Conservation (phyloP, 1,140 invertebrate species). For the Atta cephalotes region DNA sequence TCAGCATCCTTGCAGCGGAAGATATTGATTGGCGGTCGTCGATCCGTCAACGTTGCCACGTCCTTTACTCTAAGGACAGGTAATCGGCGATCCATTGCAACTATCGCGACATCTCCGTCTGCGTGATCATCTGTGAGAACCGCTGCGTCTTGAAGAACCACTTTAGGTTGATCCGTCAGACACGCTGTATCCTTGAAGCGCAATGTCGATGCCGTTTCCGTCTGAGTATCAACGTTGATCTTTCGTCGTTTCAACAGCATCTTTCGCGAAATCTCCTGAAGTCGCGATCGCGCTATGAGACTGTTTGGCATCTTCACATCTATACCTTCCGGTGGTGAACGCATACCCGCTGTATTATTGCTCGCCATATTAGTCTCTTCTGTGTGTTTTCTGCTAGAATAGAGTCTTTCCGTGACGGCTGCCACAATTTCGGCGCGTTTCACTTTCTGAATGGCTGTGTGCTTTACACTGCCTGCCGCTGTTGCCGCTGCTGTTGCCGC, state of each 20-base stretch:
- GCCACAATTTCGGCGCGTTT: conserved; percentile 89
- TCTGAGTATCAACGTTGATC: conserved; percentile 89
- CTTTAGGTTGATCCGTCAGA: conserved; percentile 75
- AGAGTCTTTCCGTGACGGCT: conserved; percentile 90
- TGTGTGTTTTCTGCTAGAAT: conserved; percentile 88
- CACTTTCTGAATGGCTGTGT: conserved; percentile 76
- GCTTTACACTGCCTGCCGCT: conserved; percentile 26
- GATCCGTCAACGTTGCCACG: conserved; percentile 80
- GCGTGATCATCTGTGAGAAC: conserved; percentile 81
- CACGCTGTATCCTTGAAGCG: conserved; percentile 88
- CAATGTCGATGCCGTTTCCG: conserved; percentile 84
- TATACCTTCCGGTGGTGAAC: conserved; percentile 77
- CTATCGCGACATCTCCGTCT: conserved; percentile 66
- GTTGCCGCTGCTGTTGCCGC: not conserved
- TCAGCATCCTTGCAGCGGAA: conserved; percentile 76
- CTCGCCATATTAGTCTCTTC: conserved; percentile 85
- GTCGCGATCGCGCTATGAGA: conserved; percentile 78
- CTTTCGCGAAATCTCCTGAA: conserved; percentile 84
- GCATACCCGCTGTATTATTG: conserved; percentile 78
- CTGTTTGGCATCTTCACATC: conserved; percentile 70
- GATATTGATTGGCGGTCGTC: conserved; percentile 69
- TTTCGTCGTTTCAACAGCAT: conserved; percentile 86
- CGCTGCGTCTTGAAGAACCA: conserved; percentile 74
- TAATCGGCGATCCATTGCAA: not conserved
- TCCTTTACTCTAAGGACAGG: conserved; percentile 81